Evolutionary conservation across 37 sponge, comb jelly and placozoan species (phyloP), one percentile per base, ranked within the genome.

Genomic region (Chondrosia reniformis): DNA sequence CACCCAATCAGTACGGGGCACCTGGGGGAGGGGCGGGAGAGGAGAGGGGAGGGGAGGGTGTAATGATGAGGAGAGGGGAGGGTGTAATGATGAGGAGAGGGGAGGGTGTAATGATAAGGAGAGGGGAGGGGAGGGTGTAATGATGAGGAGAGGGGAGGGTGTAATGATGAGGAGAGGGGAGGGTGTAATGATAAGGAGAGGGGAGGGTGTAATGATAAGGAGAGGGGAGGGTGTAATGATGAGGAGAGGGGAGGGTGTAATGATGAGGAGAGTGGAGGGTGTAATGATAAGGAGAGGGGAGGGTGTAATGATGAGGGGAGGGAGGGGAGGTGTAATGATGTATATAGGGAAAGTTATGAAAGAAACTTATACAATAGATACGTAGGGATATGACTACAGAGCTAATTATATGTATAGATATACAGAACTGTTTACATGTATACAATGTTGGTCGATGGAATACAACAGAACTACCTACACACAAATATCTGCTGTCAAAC

Each of bases 1-100:
- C 57, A 98, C 99, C 99, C 99, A 98, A 71, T 95, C 89, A 4
- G 94, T 90, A 25, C 99, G 84, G 31, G 96, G 84, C 2, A 78
- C 62, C 97, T 96, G 74, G 1, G 71, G 52, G 44, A 37, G 15
- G 57, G 28, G 41, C 33, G 77, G 72, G 27, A 27, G 41, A 49
- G 15, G 52, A 19, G 10, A 49, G 10, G 15, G 15, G 52, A 49
- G 52, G 52, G 10, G 15, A n/a, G 52, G 52, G 52, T 10, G 52
- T 19, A 15, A 49, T 49, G 52, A 49, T 10, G 52, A 49, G 52
- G 15, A 49, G 52, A 49, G 52, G 52, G 10, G 52, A 15, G 52
- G 52, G 15, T 10, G 52, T 10, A 49, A 15, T 10, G 52, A 15
- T 10, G 52, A 15, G 15, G 10, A 49, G 52, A 19, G 10, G 52